phyloP scores from a whole-genome alignment of 2,113 vertebrate genomes.

The Willisornis vidua region DNA sequence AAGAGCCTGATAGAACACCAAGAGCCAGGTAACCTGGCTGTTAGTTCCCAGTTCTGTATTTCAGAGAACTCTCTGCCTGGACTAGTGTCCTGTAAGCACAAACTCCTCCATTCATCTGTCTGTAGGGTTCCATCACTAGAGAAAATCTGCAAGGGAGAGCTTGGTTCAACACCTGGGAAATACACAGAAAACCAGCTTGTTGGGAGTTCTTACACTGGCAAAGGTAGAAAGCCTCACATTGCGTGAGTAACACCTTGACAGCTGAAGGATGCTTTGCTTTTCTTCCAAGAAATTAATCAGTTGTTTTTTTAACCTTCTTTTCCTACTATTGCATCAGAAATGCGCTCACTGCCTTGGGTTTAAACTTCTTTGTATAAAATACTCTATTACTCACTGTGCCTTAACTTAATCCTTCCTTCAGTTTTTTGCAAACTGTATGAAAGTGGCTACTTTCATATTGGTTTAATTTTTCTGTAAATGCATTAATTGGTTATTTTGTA shows the following conservation, averaged over 20 bases:
- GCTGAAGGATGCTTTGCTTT: background rate
- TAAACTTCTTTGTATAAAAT: slow-evolving; percentile 51
- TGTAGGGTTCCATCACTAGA: background rate
- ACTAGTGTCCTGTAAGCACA: background rate
- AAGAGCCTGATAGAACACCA: background rate
- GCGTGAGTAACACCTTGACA: background rate
- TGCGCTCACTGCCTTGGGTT: slow-evolving; percentile 42
- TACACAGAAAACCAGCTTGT: background rate
- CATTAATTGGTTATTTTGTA: slow-evolving; percentile 74
- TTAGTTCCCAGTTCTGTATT: accelerated
- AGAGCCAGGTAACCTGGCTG: background rate
- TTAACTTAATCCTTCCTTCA: slow-evolving; percentile 75
- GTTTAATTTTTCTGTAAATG: slow-evolving; percentile 71
- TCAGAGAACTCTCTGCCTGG: background rate
- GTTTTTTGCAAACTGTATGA: slow-evolving; percentile 66
- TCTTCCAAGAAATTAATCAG: background rate
- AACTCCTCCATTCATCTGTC: background rate
- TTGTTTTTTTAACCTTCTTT: background rate
- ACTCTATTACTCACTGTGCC: slow-evolving; percentile 73
- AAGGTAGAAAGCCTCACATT: background rate
- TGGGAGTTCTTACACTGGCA: background rate
- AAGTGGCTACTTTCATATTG: slow-evolving; percentile 46
- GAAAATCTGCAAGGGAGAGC: background rate
- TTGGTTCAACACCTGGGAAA: background rate
- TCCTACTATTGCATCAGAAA: background rate